A percentile compares a stretch with the other conserved stretches of the same genome.
Conservation (phyloP, 1,140 invertebrate species). For the Wasmannia auropunctata region DNA sequence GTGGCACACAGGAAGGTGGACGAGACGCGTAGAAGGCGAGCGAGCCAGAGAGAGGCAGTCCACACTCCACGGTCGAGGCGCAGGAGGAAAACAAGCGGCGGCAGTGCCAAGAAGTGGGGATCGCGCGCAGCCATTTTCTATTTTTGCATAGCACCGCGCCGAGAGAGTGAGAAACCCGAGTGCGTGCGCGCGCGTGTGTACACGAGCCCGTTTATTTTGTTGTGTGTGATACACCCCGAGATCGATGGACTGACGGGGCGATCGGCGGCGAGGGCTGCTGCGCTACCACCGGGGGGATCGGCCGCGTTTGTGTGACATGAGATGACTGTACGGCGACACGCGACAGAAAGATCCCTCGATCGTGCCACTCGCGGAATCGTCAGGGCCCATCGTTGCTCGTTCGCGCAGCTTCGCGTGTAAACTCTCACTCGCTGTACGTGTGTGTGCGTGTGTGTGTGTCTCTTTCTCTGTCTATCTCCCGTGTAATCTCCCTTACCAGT, state of each 20-base stretch:
- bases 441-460: too few relatives aligned
- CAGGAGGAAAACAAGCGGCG: not conserved
- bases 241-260: constrained; percentile 74
- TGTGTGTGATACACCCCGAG: constrained; percentile 74
- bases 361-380: constrained; percentile 45
- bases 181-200: constrained; percentile 77
- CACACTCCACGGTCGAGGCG: too few relatives aligned
- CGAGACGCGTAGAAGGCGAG: too few relatives aligned
- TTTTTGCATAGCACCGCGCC: constrained; percentile 85
- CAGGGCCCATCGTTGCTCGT: not conserved
- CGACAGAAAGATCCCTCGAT: constrained; percentile 56
- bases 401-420: constrained; percentile 74
- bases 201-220: constrained; percentile 58
- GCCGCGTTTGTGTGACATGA: constrained; percentile 60
- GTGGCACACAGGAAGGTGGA: too few relatives aligned
- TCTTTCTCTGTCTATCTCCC: constrained; percentile 65
- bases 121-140: constrained; percentile 84
- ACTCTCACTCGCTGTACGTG: constrained; percentile 59
- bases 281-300: constrained; percentile 14
- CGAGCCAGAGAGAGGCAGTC: constrained; percentile 2
- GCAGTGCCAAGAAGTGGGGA: constrained; percentile 78
- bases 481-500: constrained; percentile 43
- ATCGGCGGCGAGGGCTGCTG: constrained; percentile 59
- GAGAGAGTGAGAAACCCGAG: constrained; percentile 76
- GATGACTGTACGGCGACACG: constrained; percentile 72